These are phyloP conservation scores for Anisognathus igniventris DNA, from an alignment of 2,797 vertebrate species.

Conservation along the genomic window DNA sequence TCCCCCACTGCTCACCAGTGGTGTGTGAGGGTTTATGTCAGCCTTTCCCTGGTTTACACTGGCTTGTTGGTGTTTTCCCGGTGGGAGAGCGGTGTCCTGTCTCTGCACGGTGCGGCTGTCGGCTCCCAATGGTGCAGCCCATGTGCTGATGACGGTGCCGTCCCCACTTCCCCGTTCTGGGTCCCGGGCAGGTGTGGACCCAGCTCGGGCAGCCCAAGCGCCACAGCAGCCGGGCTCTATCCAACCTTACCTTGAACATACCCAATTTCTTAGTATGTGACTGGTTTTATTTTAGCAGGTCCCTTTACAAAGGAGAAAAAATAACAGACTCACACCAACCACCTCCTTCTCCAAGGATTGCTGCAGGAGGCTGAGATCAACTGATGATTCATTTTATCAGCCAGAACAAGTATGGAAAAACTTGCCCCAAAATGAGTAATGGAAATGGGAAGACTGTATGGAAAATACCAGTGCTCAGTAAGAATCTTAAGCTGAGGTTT, in stretches of 20 bases:
- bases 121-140: not conserved
- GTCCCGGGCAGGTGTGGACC: too few relatives aligned
- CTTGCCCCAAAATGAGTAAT: not conserved
- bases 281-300: not conserved
- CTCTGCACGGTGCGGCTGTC: fast-evolving
- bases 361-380: not conserved
- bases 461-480: not conserved
- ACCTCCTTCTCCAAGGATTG: not conserved
- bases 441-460: not conserved
- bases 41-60: not conserved
- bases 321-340: not conserved
- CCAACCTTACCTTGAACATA: not conserved
- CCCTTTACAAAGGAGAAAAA: not conserved
- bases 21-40: not conserved
- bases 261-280: not conserved
- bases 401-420: not conserved
- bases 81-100: fast-evolving
- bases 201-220: too few relatives aligned
- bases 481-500: not conserved
- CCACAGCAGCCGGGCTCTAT: not conserved
- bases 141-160: fast-evolving
- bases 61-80: not conserved
- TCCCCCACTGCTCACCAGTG: not conserved
- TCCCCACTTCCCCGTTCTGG: not conserved
- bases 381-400: not conserved